phyloP scores from a whole-genome alignment of 2,113 vertebrate species.

The Lethenteron reissneri region DNA sequence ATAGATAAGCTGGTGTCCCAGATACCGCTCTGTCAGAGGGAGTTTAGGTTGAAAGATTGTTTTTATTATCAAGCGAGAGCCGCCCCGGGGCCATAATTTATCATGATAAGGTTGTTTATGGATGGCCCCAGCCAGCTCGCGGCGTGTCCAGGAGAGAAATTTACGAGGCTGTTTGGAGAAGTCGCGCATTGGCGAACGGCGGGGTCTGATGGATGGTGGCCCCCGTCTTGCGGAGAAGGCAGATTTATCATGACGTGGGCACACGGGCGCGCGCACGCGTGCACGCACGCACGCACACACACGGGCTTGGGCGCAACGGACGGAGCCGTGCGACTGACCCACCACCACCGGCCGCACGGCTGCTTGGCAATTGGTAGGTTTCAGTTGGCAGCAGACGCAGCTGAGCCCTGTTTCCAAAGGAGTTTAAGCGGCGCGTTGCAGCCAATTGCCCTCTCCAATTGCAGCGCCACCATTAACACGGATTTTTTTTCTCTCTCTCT shows the following conservation, averaged over 20 bases:
- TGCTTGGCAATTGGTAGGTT: no score
- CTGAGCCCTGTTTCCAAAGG: no score
- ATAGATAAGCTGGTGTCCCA: slow-evolving; percentile 3
- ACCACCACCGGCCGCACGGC: no score
- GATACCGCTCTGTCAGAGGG: slow-evolving; percentile 6
- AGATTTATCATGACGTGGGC: slow-evolving; percentile 3
- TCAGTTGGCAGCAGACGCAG: no score
- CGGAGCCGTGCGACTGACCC: no score
- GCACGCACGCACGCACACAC: no score
- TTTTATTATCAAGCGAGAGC: slow-evolving; percentile 6
- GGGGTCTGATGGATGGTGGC: slow-evolving; percentile 4
- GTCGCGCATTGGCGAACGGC: not conserved
- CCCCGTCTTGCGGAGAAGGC: not conserved
- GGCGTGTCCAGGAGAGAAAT: slow-evolving; percentile 4
- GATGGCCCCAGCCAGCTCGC: not conserved
- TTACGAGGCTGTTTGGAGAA: slow-evolving; percentile 2
- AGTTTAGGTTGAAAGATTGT: slow-evolving; percentile 7
- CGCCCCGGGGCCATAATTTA: slow-evolving; percentile 4
- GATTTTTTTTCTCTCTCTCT: no score
- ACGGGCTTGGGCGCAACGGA: no score
- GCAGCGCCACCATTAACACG: no score
- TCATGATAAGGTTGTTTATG: slow-evolving; percentile 7
- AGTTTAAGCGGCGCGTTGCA: no score
- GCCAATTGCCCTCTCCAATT: no score
- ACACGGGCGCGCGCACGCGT: no score